A percentile compares a stretch with the other conserved stretches of the same genome.
Conservation (phyloP, 2,113 vertebrate species). For the Hemiprocne comata region DNA sequence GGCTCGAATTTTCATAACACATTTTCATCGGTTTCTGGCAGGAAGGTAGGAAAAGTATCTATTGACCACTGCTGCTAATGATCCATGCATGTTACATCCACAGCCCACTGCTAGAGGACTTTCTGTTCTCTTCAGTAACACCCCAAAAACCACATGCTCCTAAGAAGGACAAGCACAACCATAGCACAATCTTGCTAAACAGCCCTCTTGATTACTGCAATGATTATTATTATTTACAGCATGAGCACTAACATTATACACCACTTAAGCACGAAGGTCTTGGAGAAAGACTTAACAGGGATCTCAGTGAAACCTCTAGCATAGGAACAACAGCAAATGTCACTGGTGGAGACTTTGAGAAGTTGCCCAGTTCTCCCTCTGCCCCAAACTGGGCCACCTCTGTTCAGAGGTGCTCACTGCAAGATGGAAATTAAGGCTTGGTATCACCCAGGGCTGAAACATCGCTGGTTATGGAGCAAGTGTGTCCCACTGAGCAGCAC, state of each 20-base stretch:
- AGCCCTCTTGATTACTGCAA: background rate
- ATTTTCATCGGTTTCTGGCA: conserved; percentile 10
- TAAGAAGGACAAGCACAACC: background rate
- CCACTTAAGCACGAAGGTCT: background rate
- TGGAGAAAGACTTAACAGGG: background rate
- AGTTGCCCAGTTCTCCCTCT: background rate
- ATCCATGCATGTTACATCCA: background rate
- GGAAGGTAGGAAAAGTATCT: conserved; percentile 17
- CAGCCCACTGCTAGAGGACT: conserved; percentile 13
- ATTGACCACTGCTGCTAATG: background rate
- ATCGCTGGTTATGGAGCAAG: background rate
- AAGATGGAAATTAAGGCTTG: background rate
- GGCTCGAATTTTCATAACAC: background rate
- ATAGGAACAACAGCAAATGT: background rate
- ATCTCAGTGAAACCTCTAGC: background rate
- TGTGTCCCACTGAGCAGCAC: background rate
- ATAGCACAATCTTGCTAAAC: background rate
- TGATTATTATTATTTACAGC: background rate
- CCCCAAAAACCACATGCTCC: background rate
- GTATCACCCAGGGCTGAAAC: background rate
- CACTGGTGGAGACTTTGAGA: background rate
- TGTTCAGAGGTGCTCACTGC: background rate
- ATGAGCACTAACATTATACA: background rate
- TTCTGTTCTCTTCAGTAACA: background rate
- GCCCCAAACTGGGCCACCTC: background rate